Evolutionary conservation across 1,140 invertebrate species (phyloP), one percentile per base, ranked within the genome.

Genomic region (Sminthurinus signatus): DNA sequence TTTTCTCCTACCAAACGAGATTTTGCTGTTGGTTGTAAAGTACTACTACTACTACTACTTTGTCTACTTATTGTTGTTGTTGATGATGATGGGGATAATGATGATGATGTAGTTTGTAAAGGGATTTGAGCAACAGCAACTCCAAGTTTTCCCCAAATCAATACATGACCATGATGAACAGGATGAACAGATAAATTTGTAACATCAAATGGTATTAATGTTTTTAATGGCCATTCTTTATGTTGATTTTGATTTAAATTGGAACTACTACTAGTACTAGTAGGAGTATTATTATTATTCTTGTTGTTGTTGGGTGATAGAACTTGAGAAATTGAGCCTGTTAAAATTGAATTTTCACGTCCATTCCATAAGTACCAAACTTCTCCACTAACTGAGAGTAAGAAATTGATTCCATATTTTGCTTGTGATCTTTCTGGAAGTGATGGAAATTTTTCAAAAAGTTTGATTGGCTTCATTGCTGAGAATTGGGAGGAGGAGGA

Each of bases 361-460:
- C 12, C 15, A 27, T 39, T 56, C 12, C 15, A 56, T 14, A 56
- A 8, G 23, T 8, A 56, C 54, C 54, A 56, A 3, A 36, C 8
- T 19, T 23, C 36, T 8, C 28, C 27, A 23, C 17, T 42, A 31
- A 56, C 23, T n/a, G 54, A 56, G 29, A 56, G 3, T 31, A 56
- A 39, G 31, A 19, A 56, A 56, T 56, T 56, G 36, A 56, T 56
- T 19, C n/a, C 54, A 39, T 39, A 56, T n/a, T 56, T 39, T 3
- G 39, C 5, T 12, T 39, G 31, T 36, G 54, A 17, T n/a, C 21
- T 36, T 36, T 8, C 5, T 3, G 3, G 12, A 5, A 42, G 54
- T 12, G 29, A 5, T 19, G 54, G 32, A 10, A 56, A 56, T 12
- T 12, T 56, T 23, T 56, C 54, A 42, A 56, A 39, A 4, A 56